Evolutionary conservation across 2,797 vertebrate genomes (phyloP).

Genomic region (Halcyon chelicuti): DNA sequence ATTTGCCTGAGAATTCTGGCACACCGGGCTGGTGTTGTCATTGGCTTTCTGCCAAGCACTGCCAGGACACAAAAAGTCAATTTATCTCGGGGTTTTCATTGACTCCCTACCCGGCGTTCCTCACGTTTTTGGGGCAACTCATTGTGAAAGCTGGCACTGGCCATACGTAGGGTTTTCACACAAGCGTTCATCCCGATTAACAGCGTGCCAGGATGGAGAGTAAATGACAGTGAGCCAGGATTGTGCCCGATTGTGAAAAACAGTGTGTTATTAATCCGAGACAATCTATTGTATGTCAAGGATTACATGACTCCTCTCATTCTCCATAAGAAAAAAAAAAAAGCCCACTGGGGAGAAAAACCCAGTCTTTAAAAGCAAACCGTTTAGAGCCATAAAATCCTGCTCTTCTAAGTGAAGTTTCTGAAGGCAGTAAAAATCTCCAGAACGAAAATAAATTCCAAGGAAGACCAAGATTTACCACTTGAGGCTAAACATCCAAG

Average conservation of each 20-base stretch:
- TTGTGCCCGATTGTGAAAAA: neutral
- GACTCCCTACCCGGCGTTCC: neutral
- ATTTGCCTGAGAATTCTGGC: constrained; percentile 57
- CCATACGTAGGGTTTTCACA: neutral
- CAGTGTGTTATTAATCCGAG: neutral
- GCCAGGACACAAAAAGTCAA: constrained; percentile 59
- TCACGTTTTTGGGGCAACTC: neutral
- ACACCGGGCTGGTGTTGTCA: neutral
- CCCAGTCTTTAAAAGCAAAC: neutral
- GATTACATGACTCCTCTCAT: neutral
- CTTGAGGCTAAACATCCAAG: neutral
- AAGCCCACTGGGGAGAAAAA: neutral
- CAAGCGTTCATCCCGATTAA: neutral
- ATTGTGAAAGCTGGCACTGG: neutral
- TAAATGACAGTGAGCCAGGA: neutral
- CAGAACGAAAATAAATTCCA: constrained; percentile 6
- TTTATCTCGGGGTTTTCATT: neutral
- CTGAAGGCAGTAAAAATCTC: constrained; percentile 1
- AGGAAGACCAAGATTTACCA: neutral
- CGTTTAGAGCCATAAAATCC: neutral
- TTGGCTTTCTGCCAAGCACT: constrained; percentile 56
- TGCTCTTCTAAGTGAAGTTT: neutral
- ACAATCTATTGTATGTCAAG: neutral
- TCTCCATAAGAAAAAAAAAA: neutral
- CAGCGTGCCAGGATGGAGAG: neutral